phyloP scores from a whole-genome alignment of 37 sponge, comb jelly and placozoan species.

The Dysidea cf. avara region DNA sequence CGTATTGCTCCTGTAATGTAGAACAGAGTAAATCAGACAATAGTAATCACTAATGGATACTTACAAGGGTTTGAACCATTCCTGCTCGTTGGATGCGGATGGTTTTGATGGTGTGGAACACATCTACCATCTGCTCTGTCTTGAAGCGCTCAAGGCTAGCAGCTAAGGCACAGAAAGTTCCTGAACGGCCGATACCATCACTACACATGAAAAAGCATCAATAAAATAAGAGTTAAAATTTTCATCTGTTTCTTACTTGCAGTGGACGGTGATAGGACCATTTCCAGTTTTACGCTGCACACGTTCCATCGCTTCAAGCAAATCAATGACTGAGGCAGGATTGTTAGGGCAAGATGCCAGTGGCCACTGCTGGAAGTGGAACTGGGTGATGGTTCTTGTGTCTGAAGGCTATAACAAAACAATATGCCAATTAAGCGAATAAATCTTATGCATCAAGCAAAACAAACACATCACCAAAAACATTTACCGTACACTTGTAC shows the following conservation, averaged over 20 bases:
- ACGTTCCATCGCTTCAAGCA: slow-evolving; percentile 75
- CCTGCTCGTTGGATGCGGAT: slow-evolving; percentile 72
- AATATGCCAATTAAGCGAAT: no score
- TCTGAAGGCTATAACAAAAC: slow-evolving; percentile 69
- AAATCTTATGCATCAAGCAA: no score
- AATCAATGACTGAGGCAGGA: slow-evolving; percentile 63
- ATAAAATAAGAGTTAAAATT: slow-evolving; percentile 46
- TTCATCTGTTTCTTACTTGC: slow-evolving; percentile 65
- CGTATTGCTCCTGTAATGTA: slow-evolving; percentile 58
- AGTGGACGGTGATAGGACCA: no score
- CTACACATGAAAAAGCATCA: slow-evolving; percentile 74
- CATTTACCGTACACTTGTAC: no score
- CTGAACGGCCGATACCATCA: no score
- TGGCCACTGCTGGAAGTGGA: slow-evolving; percentile 85
- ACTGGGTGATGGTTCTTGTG: slow-evolving; percentile 79
- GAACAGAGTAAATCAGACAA: neutral
- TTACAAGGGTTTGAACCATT: slow-evolving; percentile 60
- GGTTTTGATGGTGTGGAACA: no score
- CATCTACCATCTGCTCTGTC: slow-evolving; percentile 84
- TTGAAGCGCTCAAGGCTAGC: slow-evolving; percentile 79
- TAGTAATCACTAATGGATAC: neutral
- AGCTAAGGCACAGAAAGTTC: slow-evolving; percentile 74
- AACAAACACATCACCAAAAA: no score
- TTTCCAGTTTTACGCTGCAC: slow-evolving; percentile 86
- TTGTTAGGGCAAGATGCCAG: slow-evolving; percentile 44